These are phyloP conservation scores for Tuberolachnus salignus DNA, from an alignment of 2,888 invertebrate species.

Conservation along the genomic window DNA sequence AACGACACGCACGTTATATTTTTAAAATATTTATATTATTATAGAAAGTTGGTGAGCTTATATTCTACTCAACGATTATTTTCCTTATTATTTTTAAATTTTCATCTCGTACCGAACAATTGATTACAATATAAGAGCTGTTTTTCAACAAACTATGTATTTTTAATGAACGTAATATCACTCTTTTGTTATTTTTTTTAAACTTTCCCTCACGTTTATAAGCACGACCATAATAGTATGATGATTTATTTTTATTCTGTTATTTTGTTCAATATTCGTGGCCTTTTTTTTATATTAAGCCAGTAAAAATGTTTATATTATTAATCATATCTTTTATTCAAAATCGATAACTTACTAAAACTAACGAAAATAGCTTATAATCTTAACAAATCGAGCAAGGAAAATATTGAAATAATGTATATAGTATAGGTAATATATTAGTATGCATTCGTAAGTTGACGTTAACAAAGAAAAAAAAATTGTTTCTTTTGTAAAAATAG, in stretches of 20 bases:
- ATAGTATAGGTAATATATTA: not conserved
- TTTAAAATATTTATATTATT: not conserved
- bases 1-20: not conserved
- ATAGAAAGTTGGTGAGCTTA: constrained; percentile 45
- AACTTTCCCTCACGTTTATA: constrained; percentile 47
- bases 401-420: not conserved
- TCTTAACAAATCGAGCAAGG: not conserved
- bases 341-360: constrained; percentile 1
- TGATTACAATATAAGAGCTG: constrained; percentile 20
- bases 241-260: constrained; percentile 11
- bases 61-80: constrained; percentile 1
- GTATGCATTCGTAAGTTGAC: not conserved
- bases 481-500: constrained; percentile 35
- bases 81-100: constrained; percentile 41
- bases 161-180: constrained; percentile 24
- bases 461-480: constrained; percentile 31
- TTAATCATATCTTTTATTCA: constrained; percentile 7
- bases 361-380: not conserved
- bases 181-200: constrained; percentile 27
- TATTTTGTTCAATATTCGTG: too few relatives aligned
- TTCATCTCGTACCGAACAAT: constrained; percentile 17
- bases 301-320: not conserved
- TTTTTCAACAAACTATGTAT: constrained; percentile 34
- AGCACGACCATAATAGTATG: constrained; percentile 6
- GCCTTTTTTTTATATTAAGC: not conserved